These are phyloP conservation scores for Pipistrellus pipistrellus DNA, from an alignment of 2,797 vertebrate genomes.

Conservation along the genomic window DNA sequence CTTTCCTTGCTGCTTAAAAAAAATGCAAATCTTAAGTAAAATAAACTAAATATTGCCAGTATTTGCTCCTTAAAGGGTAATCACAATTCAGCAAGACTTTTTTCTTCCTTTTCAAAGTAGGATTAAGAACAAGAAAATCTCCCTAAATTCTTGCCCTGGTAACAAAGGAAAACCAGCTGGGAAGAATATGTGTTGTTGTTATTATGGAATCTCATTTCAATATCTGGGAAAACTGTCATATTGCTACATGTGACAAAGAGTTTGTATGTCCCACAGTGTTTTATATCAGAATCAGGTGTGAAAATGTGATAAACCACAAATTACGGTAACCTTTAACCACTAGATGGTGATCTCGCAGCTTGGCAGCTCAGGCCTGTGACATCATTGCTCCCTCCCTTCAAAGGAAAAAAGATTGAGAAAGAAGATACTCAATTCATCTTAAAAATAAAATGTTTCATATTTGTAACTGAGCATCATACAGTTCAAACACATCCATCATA, in stretches of 20 bases:
- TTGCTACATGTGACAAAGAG: not conserved
- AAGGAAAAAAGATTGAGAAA: not conserved
- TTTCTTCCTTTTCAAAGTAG: not conserved
- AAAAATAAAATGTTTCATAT: not conserved
- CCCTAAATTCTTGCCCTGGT: not conserved
- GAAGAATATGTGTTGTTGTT: not conserved
- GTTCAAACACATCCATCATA: not conserved
- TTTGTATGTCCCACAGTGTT: not conserved
- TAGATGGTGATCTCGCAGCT: conserved; percentile 68
- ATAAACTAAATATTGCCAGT: not conserved
- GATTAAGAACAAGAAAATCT: not conserved
- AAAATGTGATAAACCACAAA: not conserved
- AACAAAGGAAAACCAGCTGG: not conserved
- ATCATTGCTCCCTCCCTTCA: not conserved
- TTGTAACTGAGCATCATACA: not conserved
- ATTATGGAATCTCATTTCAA: not conserved
- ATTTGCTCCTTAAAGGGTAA: not conserved
- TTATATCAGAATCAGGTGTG: not conserved
- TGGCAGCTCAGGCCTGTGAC: not conserved
- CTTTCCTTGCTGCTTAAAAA: not conserved
- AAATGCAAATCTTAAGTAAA: not conserved
- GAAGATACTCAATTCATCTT: not conserved
- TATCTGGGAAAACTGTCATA: not conserved
- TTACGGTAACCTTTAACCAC: conserved; percentile 54
- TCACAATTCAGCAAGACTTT: not conserved